Evolutionary conservation across 2,113 vertebrate genomes (phyloP), one percentile per base, ranked within the genome.

Genomic region (Cyprinus carpio): DNA sequence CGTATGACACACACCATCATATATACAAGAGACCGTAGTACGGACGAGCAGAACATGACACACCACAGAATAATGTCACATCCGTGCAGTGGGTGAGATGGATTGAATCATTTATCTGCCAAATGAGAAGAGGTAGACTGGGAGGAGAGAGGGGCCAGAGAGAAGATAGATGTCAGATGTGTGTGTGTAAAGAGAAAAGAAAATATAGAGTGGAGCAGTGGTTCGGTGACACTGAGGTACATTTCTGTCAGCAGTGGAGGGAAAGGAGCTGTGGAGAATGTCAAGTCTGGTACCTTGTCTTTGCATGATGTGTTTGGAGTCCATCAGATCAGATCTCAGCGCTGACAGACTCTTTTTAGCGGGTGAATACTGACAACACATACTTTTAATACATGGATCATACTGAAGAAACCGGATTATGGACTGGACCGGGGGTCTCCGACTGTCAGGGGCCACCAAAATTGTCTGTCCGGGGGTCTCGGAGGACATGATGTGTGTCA

Each of bases 181-280:
- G 16, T 67, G 60, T 37, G 64, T 71, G 64, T 78, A 46, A 74
- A 77, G 7, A 60, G 43, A 40, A 43, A 81, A 23, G 4, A 81
- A 51, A 31, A 84, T 43, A 88, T 69, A 78, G 75, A 62, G 83
- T 58, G 16, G 11, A 81, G 69, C 62, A 75, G 43, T 12, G 7
- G 80, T 62, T 25, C 49, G 27, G 25, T 27, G 34, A 56, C 56
- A 84, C 79, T 43, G 78, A 89, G 49, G 62, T 62, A 79, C 27
- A 84, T 84, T 84, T 78, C 84, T 89, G 86, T 87, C 86, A 86
- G 84, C 16, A 54, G 43, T 34, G 7, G 31, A n/a, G 18, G n/a
- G 43, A 71, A 80, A 29, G 60, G 62, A 83, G 79, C 49, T 83
- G 43, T 58, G 64, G 72, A 76, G 56, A 51, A 34, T 31, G 54